A percentile compares a stretch with the other conserved stretches of the same genome.
These are phyloP conservation scores for Dorcus parallelipipedus DNA, from an alignment of 2,888 invertebrate genomes.

Conservation along the genomic window DNA sequence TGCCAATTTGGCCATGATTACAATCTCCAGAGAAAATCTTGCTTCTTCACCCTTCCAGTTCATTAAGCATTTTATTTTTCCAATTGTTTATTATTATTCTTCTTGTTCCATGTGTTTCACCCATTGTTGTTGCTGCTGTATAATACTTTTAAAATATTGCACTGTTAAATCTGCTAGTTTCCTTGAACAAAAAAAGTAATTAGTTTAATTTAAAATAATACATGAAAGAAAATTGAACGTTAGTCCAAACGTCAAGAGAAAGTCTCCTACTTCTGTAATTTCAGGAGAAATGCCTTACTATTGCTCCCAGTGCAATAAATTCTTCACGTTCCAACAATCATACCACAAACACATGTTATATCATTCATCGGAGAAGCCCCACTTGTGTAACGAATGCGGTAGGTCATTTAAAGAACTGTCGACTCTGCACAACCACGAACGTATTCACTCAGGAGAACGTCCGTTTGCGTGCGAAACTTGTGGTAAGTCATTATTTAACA, in stretches of 20 bases:
- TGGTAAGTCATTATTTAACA: constrained; percentile 52
- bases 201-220: no score
- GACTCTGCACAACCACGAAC: constrained; percentile 80
- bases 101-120: no score
- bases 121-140: no score
- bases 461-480: constrained; percentile 86
- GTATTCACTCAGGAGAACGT: constrained; percentile 82
- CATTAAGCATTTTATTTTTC: no score
- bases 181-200: no score
- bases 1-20: no score
- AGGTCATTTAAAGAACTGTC: constrained; percentile 83
- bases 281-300: constrained; percentile 84
- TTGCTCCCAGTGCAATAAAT: constrained; percentile 76
- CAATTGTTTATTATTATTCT: no score
- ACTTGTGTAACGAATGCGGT: constrained; percentile 71
- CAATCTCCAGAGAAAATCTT: no score
- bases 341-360: constrained; percentile 86
- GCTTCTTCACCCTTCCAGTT: no score
- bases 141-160: no score
- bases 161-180: no score
- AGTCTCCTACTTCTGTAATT: constrained; percentile 30
- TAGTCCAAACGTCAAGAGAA: background rate
- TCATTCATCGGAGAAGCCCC: constrained; percentile 81
- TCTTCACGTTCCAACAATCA: constrained; percentile 86
- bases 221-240: no score